phyloP scores from a whole-genome alignment of 2,888 invertebrate genomes.

The Cosmia trapezina region DNA sequence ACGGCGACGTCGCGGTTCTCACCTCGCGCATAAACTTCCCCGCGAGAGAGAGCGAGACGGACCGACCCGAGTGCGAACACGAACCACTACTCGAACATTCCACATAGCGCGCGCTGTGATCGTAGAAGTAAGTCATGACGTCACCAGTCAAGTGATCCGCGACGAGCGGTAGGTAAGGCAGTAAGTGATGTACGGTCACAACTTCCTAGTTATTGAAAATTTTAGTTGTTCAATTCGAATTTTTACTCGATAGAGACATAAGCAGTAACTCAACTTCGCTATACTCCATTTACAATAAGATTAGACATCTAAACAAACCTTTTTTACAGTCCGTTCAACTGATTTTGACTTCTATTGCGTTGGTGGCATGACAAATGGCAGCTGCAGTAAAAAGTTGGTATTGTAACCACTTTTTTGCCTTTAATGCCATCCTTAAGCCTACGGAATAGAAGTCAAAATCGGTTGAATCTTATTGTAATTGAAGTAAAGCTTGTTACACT shows the following conservation, averaged over 20 bases:
- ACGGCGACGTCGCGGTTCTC: conserved; percentile 80
- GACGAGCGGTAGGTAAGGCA: conserved; percentile 61
- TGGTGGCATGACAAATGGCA: no score
- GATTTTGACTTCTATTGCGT: no score
- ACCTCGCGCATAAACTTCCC: conserved; percentile 73
- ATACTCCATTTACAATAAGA: no score
- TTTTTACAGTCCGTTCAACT: no score
- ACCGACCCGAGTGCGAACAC: conserved; percentile 71
- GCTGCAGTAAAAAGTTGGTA: no score
- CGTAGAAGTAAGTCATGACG: conserved; percentile 75
- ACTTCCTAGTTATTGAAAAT: conserved; percentile 65
- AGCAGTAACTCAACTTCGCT: conserved; percentile 54
- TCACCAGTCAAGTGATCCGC: conserved; percentile 57
- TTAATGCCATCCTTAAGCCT: no score
- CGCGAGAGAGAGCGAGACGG: conserved; percentile 62
- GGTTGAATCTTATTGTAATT: no score
- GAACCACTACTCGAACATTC: conserved; percentile 84
- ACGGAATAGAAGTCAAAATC: no score
- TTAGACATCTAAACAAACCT: no score
- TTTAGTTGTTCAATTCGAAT: conserved; percentile 51
- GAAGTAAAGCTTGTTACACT: conserved; percentile 25
- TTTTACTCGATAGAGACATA: conserved; percentile 44
- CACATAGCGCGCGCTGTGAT: conserved; percentile 84
- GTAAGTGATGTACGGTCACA: conserved; percentile 67
- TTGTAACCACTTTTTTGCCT: no score